phyloP scores from a whole-genome alignment of 2,888 invertebrate genomes.

The Fabriciana adippe region DNA sequence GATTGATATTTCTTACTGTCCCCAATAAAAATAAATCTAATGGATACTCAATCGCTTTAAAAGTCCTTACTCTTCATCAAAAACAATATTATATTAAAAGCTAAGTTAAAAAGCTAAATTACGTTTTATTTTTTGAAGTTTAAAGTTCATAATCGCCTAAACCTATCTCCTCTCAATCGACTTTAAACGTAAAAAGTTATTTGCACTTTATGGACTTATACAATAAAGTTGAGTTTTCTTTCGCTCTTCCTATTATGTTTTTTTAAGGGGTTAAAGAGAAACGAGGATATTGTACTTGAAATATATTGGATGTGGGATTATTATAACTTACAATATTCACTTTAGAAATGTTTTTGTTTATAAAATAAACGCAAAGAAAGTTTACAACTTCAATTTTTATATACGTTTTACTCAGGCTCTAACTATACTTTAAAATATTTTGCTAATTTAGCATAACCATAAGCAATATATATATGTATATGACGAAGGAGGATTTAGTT shows the following conservation, averaged over 20 bases:
- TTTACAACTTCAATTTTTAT: no score
- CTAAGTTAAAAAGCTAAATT: background rate
- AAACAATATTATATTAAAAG: constrained; percentile 7
- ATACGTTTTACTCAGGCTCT: no score
- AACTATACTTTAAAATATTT: no score
- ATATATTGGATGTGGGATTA: constrained; percentile 29
- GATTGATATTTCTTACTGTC: constrained; percentile 18
- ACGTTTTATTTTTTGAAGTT: background rate
- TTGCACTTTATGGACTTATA: background rate
- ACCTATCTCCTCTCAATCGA: background rate
- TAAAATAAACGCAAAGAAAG: no score
- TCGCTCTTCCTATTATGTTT: constrained; percentile 15
- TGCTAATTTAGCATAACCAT: no score
- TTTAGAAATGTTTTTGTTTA: background rate
- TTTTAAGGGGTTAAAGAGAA: constrained; percentile 29
- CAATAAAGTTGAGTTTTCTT: background rate
- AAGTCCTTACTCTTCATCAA: constrained; percentile 24
- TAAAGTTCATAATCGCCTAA: constrained; percentile 1
- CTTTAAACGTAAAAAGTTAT: background rate
- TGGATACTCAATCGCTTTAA: constrained; percentile 35
- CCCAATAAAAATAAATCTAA: constrained; percentile 46
- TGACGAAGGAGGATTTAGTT: no score
- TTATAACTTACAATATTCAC: constrained; percentile 12
- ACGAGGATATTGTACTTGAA: constrained; percentile 37
- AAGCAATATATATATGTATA: no score